Conservation (phyloP, 2,113 vertebrate genomes). For the Chauna torquata region DNA sequence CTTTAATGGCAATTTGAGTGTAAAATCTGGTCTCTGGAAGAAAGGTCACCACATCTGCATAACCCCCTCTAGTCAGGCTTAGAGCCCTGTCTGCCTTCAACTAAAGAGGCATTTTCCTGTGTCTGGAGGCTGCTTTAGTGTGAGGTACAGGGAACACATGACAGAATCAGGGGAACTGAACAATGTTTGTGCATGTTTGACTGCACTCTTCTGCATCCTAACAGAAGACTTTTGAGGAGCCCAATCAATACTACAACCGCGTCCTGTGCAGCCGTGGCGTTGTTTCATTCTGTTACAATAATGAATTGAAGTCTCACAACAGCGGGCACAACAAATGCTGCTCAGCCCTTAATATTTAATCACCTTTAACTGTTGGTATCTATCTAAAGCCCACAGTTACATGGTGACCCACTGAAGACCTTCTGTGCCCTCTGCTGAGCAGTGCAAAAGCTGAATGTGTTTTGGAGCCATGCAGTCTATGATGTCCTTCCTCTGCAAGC, state of each 20-base stretch:
- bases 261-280: constrained; percentile 67
- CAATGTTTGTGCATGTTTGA: constrained; percentile 80
- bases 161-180: constrained; percentile 76
- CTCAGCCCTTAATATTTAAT: constrained; percentile 84
- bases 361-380: constrained; percentile 78
- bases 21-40: constrained; percentile 92
- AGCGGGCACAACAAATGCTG: constrained; percentile 83
- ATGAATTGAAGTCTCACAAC: constrained; percentile 82
- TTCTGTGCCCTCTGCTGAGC: constrained; percentile 61
- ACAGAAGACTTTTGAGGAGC: constrained; percentile 81
- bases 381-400: constrained; percentile 67
- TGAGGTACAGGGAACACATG: constrained; percentile 79
- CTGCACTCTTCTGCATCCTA: constrained; percentile 86
- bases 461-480: not conserved
- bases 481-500: not conserved
- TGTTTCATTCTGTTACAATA: constrained; percentile 80
- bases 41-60: constrained; percentile 97
- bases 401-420: constrained; percentile 56
- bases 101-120: constrained; percentile 77
- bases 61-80: constrained; percentile 90
- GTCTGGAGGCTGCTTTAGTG: constrained; percentile 82
- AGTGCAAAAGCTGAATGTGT: constrained; percentile 46
- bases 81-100: constrained; percentile 85
- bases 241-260: constrained; percentile 84
- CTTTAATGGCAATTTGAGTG: constrained; percentile 96